These are phyloP conservation scores for Erebia ligea DNA, from an alignment of 2,888 invertebrate genomes.

Conservation along the genomic window DNA sequence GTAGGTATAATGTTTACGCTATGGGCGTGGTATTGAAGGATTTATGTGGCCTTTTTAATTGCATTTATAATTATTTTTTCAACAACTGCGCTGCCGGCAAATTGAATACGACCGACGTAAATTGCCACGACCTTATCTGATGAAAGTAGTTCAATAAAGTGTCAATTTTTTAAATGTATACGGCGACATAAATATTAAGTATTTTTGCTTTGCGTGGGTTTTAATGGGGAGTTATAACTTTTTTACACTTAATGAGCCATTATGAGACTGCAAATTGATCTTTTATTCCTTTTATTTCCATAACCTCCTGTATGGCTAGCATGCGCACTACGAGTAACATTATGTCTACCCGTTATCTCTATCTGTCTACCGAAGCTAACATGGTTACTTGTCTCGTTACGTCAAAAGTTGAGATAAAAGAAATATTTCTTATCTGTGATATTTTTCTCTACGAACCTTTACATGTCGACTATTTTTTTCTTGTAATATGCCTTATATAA, in stretches of 20 bases:
- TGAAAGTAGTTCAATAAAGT: slow-evolving; percentile 40
- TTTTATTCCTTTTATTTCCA: background rate
- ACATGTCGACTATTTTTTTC: no score
- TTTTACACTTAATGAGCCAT: slow-evolving; percentile 1
- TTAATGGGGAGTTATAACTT: slow-evolving; percentile 1
- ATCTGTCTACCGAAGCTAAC: no score
- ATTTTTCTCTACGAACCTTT: no score
- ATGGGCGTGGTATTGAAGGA: slow-evolving; percentile 73
- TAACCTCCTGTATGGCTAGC: background rate
- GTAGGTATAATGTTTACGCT: slow-evolving; percentile 50
- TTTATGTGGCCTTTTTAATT: slow-evolving; percentile 77
- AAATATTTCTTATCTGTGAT: no score
- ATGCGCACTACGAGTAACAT: no score
- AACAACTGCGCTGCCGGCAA: slow-evolving; percentile 70
- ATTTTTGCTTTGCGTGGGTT: slow-evolving; percentile 20
- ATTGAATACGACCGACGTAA: slow-evolving; percentile 68
- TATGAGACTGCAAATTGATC: background rate
- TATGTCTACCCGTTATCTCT: no score
- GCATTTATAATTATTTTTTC: slow-evolving; percentile 80
- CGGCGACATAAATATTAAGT: slow-evolving; percentile 28
- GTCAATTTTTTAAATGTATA: slow-evolving; percentile 38
- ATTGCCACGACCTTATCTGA: slow-evolving; percentile 64
- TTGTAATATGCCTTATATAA: no score
- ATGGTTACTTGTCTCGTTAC: no score
- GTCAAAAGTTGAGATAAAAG: no score